Base-by-base conservation (phyloP, 2,113 vertebrate species). In the Collichthys lucidus region DNA sequence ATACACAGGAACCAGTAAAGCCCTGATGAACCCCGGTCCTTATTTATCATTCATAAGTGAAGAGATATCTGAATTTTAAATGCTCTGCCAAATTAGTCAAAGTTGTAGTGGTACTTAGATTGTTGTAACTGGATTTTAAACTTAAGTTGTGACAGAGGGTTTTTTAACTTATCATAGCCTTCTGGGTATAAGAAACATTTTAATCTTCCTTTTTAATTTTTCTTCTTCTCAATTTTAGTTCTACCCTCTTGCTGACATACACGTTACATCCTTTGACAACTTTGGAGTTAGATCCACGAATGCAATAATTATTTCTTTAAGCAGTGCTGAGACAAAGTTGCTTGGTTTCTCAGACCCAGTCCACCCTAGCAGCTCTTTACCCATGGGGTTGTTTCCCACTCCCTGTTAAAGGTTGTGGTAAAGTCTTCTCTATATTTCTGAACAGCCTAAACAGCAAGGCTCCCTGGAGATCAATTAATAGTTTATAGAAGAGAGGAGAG, bases 381-480 rank as follows among this genome's bases (percentile, higher is more conserved):
- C 71, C 74, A 47, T 67, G 57, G 53, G 63, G 69, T 47, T 80
- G 70, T 83, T 72, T 83, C 79, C 74, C 47, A 17, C 56, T 77
- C 53, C 82, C 82, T 73, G 60, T 42, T 83, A 90, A 89, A 91
- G 86, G 86, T 89, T 86, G 81, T 56, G 75, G 84, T 83, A 62
- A 49, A 65, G 82, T 76, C 78, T 80, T 92, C 78, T 90, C 86
- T 76, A 87, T 85, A 80, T 92, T 90, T 89, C 85, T 89, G 88
- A 93, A 91, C 86, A 86, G 89, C 90, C 93, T 91, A 90, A 94
- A 91, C 86, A 90, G 80, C 70, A 40, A 73, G 56, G 24, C 76
- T 94, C 94, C 91, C 92, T 5, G 52, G 93, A 93, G 94, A 94
- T 94, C 93, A 95, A 94, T 95, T 94, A 94, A 92, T 92, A 93